These are phyloP conservation scores for Bemisia tabaci DNA, from an alignment of 1,140 invertebrate species.

Conservation along the genomic window DNA sequence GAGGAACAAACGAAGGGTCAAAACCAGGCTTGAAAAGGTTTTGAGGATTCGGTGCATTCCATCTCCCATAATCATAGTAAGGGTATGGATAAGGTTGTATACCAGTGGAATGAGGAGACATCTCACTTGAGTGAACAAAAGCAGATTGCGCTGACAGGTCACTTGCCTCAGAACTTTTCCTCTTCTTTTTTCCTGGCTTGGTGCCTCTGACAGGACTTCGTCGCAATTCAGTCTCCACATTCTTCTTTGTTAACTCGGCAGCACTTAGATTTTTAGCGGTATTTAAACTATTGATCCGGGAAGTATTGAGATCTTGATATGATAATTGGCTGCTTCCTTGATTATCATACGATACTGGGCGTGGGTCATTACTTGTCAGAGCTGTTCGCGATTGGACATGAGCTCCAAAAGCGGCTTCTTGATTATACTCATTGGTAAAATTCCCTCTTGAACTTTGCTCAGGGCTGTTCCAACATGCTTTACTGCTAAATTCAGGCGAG, in stretches of 20 bases:
- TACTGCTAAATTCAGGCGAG: not conserved
- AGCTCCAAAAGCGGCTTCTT: not conserved
- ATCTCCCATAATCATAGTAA: not conserved
- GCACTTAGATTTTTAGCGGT: not conserved
- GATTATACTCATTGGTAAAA: not conserved
- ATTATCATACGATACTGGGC: not conserved
- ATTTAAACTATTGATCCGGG: not conserved
- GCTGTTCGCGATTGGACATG: not conserved
- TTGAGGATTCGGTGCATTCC: not conserved
- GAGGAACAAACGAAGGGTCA: not conserved
- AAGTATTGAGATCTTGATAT: not conserved
- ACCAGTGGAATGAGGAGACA: not conserved
- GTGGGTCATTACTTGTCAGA: not conserved
- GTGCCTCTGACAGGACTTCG: not conserved
- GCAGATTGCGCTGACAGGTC: slow-evolving; percentile 15
- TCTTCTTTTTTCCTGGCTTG: slow-evolving; percentile 25
- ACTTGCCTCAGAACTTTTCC: slow-evolving; percentile 28
- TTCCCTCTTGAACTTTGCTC: not conserved
- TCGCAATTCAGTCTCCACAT: slow-evolving; percentile 20
- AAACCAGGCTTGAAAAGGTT: not conserved
- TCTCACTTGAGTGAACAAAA: not conserved
- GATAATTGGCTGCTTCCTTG: not conserved
- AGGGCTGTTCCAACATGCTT: not conserved
- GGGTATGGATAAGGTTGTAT: not conserved
- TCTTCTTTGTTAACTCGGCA: not conserved